A percentile compares a stretch with the other conserved stretches of the same genome.
phyloP scores from a whole-genome alignment of 2,888 invertebrate genomes.

The Eretmocerus hayati region DNA sequence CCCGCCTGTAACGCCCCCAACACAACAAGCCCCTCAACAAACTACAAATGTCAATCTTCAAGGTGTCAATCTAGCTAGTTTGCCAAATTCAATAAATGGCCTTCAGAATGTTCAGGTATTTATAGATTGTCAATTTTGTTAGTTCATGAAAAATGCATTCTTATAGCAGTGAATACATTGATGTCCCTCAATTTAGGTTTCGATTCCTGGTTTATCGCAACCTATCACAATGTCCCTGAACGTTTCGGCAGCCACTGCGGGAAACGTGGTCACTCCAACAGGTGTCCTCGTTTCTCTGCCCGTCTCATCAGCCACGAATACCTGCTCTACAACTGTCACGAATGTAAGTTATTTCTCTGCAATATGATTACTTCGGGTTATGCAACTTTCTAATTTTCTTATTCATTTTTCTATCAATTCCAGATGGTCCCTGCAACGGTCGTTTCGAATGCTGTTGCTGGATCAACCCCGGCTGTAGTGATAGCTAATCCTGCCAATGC shows the following conservation, averaged over 20 bases:
- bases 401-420: background rate
- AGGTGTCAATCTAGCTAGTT: slow-evolving; percentile 66
- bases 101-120: slow-evolving; percentile 68
- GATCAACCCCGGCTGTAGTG: slow-evolving; percentile 44
- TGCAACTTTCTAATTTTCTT: background rate
- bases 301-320: slow-evolving; percentile 47
- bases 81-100: slow-evolving; percentile 60
- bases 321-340: slow-evolving; percentile 42
- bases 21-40: slow-evolving; percentile 11
- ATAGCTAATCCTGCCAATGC: slow-evolving; percentile 47
- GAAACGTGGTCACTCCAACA: slow-evolving; percentile 45
- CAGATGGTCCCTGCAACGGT: slow-evolving; percentile 45
- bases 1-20: slow-evolving; percentile 37
- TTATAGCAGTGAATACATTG: background rate
- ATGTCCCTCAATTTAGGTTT: slow-evolving; percentile 48
- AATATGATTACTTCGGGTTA: background rate
- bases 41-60: slow-evolving; percentile 54
- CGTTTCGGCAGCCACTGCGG: slow-evolving; percentile 58
- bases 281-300: slow-evolving; percentile 66
- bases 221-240: slow-evolving; percentile 74
- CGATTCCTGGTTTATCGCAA: slow-evolving; percentile 78
- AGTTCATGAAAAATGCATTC: background rate
- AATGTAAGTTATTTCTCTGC: slow-evolving; percentile 35
- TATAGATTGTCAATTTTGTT: background rate
- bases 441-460: slow-evolving; percentile 42